Base-by-base conservation (phyloP, 2,797 vertebrate genomes). In the Danio albolineatus region DNA sequence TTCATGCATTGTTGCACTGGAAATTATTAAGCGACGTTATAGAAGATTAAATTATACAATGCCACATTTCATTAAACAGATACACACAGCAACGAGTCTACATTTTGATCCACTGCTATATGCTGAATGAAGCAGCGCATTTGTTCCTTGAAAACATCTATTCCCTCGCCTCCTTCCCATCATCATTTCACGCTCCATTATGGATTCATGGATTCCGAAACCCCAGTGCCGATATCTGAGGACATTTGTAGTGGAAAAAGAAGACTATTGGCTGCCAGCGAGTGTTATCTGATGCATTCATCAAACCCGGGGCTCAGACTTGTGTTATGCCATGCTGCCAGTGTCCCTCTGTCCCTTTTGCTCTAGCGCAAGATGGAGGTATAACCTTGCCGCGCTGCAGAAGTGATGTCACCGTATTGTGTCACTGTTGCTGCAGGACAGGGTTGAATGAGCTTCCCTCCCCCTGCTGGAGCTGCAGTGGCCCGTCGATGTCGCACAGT, bases 281-380 rank as follows among this genome's bases (percentile, higher is more conserved):
- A 88, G 91, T 92, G 91, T 92, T 90, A 91, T 90, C 88, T 87
- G 83, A 91, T 89, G 89, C 90, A 93, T 94, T 93, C 60, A 89
- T 93, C 90, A 92, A 91, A 89, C 80, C 84, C 59, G 64, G 10
- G 65, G 60, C 53, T 56, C 6, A 69, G 57, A 56, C 16, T 14
- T 17, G 67, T 9, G 60, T 82, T 84, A 86, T 87, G 82, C 43
- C 49, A 54, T 81, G 19, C 59, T 65, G 57, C 43, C 41, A 57
- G 53, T 67, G 43, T 79, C 69, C 69, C 19, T 78, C 57, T 64
- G 75, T 72, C 66, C 69, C 60, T 76, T 49, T 53, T 8, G 62
- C 38, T 59, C 73, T 84, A 74, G 76, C 21, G 70, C 66, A 64
- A 84, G 85, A 85, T 86, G 90, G 87, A 90, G 88, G 87, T 92